Percentiles rank a stretch among this genome's conserved stretches.
Conservation (phyloP, 2,113 vertebrate genomes). For the Corythoichthys haematopterus region DNA sequence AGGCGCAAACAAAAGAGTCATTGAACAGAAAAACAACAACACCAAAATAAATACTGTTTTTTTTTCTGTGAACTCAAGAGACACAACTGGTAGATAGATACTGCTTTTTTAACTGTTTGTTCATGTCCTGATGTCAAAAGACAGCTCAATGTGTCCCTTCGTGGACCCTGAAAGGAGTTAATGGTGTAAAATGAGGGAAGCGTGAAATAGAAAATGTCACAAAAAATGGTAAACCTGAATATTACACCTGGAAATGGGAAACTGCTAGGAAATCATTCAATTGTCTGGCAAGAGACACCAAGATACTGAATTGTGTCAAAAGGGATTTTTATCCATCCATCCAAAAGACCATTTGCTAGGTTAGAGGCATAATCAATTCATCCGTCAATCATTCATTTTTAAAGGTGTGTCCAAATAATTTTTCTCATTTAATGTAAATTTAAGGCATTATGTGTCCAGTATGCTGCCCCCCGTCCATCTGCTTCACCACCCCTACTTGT, state of each 20-base stretch:
- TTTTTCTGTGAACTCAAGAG: background rate
- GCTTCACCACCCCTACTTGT: constrained; percentile 6
- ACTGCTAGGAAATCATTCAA: too few species aligned
- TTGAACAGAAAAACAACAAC: constrained; percentile 16
- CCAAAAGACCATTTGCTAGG: too few species aligned
- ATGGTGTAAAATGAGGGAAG: constrained; percentile 1
- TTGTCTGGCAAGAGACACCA: too few species aligned
- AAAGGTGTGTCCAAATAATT: too few species aligned
- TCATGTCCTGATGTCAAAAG: background rate
- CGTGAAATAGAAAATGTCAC: constrained; percentile 6
- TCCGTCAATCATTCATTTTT: too few species aligned
- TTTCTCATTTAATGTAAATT: too few species aligned
- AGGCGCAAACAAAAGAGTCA: constrained; percentile 17
- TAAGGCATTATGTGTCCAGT: too few species aligned
- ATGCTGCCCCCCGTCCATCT: too few species aligned
- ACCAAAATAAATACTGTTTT: constrained; percentile 6
- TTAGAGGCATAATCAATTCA: constrained; percentile 5
- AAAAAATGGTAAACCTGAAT: background rate
- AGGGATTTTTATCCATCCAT: too few species aligned
- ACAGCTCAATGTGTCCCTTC: constrained; percentile 24
- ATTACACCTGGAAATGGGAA: background rate
- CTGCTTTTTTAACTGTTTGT: background rate
- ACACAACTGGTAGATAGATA: background rate
- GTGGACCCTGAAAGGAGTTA: constrained; percentile 22
- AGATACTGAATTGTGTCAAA: too few species aligned